A percentile compares a stretch with the other conserved stretches of the same genome.
These are phyloP conservation scores for Ormyrus pomaceus DNA, from an alignment of 2,888 invertebrate species.

Conservation along the genomic window DNA sequence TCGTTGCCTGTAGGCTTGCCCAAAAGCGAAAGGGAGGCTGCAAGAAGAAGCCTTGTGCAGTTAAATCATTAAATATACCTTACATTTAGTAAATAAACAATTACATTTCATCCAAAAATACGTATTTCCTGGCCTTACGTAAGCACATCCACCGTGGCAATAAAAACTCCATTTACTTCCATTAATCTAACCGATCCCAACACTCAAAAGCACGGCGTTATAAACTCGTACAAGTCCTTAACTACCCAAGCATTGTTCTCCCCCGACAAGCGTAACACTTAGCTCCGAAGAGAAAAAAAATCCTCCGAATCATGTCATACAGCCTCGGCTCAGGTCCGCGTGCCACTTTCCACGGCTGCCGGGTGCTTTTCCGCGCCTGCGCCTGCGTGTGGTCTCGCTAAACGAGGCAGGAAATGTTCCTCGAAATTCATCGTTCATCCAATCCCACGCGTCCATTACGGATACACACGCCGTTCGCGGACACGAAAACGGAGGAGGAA, in stretches of 20 bases:
- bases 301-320: neutral
- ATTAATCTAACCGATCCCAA: too few relatives aligned
- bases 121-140: too few relatives aligned
- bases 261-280: neutral
- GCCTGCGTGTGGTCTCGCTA: constrained; percentile 49
- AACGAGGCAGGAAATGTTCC: constrained; percentile 57
- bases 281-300: constrained; percentile 9
- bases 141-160: too few relatives aligned
- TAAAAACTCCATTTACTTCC: too few relatives aligned
- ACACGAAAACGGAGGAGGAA: constrained; percentile 46
- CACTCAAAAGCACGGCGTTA: too few relatives aligned
- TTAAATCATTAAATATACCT: too few relatives aligned
- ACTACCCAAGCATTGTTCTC: neutral
- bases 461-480: neutral
- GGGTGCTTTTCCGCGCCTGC: constrained; percentile 13
- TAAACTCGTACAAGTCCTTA: neutral
- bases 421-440: constrained; percentile 67
- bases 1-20: too few relatives aligned
- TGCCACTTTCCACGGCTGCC: constrained; percentile 8
- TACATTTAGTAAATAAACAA: too few relatives aligned
- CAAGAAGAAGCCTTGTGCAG: too few relatives aligned
- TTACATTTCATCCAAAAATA: too few relatives aligned
- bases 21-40: too few relatives aligned
- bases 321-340: neutral
- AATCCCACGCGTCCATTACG: constrained; percentile 66